phyloP scores from a whole-genome alignment of 2,888 invertebrate species.

The Heliconius ethilla region DNA sequence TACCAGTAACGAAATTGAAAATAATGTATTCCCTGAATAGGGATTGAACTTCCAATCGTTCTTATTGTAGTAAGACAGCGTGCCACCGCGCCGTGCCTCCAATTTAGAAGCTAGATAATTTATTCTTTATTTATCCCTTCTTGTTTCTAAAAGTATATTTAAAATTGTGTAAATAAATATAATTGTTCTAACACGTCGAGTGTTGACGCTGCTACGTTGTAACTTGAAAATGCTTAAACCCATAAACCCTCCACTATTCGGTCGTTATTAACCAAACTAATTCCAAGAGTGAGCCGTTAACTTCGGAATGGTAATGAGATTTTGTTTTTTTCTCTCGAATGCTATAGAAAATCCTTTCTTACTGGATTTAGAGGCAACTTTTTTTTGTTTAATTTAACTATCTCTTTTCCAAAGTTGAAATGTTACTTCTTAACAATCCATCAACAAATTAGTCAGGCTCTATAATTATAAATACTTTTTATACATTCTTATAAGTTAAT shows the following conservation, averaged over 20 bases:
- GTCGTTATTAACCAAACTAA: constrained; percentile 64
- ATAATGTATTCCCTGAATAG: too few relatives aligned
- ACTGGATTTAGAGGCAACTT: constrained; percentile 43
- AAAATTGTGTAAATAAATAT: background rate
- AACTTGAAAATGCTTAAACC: constrained; percentile 44
- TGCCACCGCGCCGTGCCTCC: too few relatives aligned
- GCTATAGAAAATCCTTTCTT: constrained; percentile 40
- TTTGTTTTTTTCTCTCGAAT: constrained; percentile 50
- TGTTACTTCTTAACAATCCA: constrained; percentile 13
- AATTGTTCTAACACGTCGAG: background rate
- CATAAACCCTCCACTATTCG: constrained; percentile 63
- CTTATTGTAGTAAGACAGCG: too few relatives aligned
- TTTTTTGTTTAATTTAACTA: constrained; percentile 34
- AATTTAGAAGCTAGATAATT: too few relatives aligned
- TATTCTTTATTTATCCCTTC: background rate
- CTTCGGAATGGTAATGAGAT: constrained; percentile 62
- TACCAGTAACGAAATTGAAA: too few relatives aligned
- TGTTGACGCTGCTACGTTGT: constrained; percentile 28
- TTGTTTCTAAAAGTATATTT: background rate
- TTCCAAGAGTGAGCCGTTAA: constrained; percentile 67
- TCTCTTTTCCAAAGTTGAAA: constrained; percentile 17
- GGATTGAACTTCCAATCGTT: too few relatives aligned
- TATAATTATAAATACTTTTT: constrained; percentile 20
- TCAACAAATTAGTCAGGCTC: constrained; percentile 19
- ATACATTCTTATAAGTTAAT: constrained; percentile 14